Evolutionary conservation across 2,888 invertebrate genomes (phyloP), one percentile per base, ranked within the genome.

Genomic region (Dasysyrphus tricinctus): DNA sequence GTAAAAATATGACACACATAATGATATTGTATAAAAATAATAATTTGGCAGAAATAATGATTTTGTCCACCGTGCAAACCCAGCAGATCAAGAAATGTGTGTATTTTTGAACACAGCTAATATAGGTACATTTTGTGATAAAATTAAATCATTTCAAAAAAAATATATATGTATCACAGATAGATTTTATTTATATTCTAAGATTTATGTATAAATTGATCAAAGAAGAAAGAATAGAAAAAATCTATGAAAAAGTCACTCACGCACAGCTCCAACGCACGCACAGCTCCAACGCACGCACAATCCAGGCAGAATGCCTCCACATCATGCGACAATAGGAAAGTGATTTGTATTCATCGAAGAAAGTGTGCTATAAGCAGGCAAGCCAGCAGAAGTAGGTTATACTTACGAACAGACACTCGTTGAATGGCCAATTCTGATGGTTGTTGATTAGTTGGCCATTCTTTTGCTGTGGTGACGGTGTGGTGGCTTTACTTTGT

Each of bases 291-390:
- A 19, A 80, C 74, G 47, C 74, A 80, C 74, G 47, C 74, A 83
- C 76, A 32, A 37, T n/a, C 16, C 24, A 54, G 34, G 32, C 32
- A 12, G 12, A 19, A 54, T 56, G 24, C 63, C 16, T 56, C 34
- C 54, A 42, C 32, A 29, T 54, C 49, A 49, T 6, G 24, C 54
- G 63, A 51, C 75, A 54, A 65, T 65, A 76, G 56, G 75, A 76
- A 76, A 76, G 75, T 76, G 75, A 65, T 75, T 75, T 65, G 75
- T 75, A 75, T 75, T 75, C 78, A 78, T 42, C 63, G 39, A 76
- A 80, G 80, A 84, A 84, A 80, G 84, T 84, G 61, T 84, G 84
- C 76, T 85, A 85, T 34, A 56, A 67, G 80, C 73, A 80, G 54
- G 49, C 34, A 67, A 49, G 49, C 14, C 19, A 37, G 34, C 51